phyloP scores from a whole-genome alignment of 2,888 invertebrate species.

The Crossocerus cetratus region DNA sequence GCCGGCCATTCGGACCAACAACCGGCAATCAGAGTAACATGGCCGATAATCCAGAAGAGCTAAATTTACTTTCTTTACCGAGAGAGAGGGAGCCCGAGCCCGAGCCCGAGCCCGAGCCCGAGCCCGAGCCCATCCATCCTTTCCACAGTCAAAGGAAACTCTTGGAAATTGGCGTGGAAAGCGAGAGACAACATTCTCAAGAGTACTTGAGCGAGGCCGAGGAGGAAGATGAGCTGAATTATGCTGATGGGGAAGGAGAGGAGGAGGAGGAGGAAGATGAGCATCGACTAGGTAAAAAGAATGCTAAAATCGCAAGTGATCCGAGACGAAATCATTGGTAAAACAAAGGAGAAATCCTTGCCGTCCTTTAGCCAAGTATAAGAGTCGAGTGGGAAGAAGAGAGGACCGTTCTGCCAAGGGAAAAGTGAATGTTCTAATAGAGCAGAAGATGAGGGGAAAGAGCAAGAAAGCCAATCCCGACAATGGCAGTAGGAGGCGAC shows the following conservation, averaged over 20 bases:
- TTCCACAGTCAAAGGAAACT: constrained; percentile 28
- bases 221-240: constrained; percentile 33
- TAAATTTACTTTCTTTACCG: no score
- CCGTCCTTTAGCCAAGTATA: constrained; percentile 6
- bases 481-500: constrained; percentile 28
- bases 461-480: neutral
- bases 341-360: neutral
- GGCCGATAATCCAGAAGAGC: no score
- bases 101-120: no score
- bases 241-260: constrained; percentile 35
- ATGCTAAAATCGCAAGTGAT: no score
- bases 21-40: no score
- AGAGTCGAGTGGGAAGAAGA: neutral
- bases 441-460: constrained; percentile 41
- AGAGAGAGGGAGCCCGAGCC: no score
- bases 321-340: neutral
- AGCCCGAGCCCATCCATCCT: no score
- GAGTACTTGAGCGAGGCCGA: constrained; percentile 45
- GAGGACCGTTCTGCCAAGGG: constrained; percentile 33
- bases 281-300: constrained; percentile 14
- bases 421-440: constrained; percentile 54
- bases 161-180: constrained; percentile 25
- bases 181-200: no score
- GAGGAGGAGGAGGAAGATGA: constrained; percentile 21
- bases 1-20: no score